Percentiles rank a stretch among this genome's conserved stretches.
These are phyloP conservation scores for Ifrita kowaldi DNA, from an alignment of 2,113 vertebrate species.

Conservation along the genomic window DNA sequence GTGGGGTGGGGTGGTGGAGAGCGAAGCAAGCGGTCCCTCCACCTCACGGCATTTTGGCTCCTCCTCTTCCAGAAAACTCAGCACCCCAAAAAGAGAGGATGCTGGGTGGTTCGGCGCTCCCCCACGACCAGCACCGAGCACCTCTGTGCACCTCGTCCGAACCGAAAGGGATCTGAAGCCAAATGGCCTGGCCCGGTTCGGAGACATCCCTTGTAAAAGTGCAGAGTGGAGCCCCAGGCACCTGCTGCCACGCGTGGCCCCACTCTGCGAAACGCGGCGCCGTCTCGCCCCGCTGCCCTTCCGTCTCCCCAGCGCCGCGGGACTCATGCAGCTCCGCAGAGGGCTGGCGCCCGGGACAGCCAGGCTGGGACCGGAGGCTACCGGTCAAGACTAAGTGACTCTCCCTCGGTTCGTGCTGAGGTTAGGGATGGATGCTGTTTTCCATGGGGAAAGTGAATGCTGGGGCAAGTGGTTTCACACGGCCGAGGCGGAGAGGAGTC, in stretches of 20 bases:
- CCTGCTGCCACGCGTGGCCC: not conserved
- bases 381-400: accelerated
- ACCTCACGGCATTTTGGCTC: not conserved
- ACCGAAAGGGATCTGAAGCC: not conserved
- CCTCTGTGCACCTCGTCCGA: not conserved
- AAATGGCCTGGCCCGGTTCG: accelerated
- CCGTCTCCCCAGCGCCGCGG: accelerated
- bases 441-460: not conserved
- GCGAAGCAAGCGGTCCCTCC: not conserved
- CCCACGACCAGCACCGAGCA: too few species aligned
- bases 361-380: not conserved
- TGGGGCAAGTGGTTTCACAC: not conserved
- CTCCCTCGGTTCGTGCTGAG: accelerated
- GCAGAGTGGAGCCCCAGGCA: not conserved
- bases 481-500: not conserved
- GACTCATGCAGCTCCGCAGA: not conserved
- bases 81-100: not conserved
- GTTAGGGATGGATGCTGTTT: not conserved
- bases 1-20: not conserved
- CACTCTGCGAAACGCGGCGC: accelerated
- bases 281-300: not conserved
- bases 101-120: not conserved
- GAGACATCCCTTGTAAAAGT: not conserved
- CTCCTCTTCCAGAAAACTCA: not conserved
- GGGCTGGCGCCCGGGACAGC: accelerated